These are phyloP conservation scores for Standfussiana lucernea DNA, from an alignment of 2,888 invertebrate species.

Conservation along the genomic window DNA sequence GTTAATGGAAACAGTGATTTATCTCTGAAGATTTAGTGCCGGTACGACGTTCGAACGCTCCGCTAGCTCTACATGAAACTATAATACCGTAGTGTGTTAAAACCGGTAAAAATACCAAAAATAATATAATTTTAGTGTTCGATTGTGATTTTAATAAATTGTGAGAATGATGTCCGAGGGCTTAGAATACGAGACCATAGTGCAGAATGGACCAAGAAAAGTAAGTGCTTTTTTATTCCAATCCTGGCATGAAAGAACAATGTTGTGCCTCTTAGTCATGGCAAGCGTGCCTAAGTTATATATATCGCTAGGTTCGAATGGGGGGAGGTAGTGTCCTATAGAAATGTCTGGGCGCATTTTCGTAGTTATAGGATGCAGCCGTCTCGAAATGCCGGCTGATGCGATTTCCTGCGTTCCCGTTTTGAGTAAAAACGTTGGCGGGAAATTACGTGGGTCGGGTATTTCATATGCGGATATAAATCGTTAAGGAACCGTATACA, in stretches of 20 bases:
- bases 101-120: conserved; percentile 78
- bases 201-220: conserved; percentile 92
- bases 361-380: conserved; percentile 77
- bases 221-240: conserved; percentile 83
- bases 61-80: conserved; percentile 67
- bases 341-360: conserved; percentile 86
- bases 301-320: conserved; percentile 67
- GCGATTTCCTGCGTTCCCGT: conserved; percentile 80
- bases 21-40: conserved; percentile 79
- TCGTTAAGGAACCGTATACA: conserved; percentile 54
- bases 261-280: conserved; percentile 68
- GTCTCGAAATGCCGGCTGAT: conserved; percentile 79
- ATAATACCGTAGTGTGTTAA: conserved; percentile 71
- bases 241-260: conserved; percentile 55
- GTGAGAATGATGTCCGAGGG: conserved; percentile 90
- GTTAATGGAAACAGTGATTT: conserved; percentile 84
- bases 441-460: conserved; percentile 71
- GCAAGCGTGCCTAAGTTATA: conserved; percentile 62
- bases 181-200: conserved; percentile 92
- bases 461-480: conserved; percentile 62
- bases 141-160: conserved; percentile 81
- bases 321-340: conserved; percentile 82
- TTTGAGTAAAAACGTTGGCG: conserved; percentile 72
- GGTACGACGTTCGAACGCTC: conserved; percentile 73
- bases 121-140: conserved; percentile 76